Conservation (phyloP, 2,113 vertebrate species). For the Carassius auratus region DNA sequence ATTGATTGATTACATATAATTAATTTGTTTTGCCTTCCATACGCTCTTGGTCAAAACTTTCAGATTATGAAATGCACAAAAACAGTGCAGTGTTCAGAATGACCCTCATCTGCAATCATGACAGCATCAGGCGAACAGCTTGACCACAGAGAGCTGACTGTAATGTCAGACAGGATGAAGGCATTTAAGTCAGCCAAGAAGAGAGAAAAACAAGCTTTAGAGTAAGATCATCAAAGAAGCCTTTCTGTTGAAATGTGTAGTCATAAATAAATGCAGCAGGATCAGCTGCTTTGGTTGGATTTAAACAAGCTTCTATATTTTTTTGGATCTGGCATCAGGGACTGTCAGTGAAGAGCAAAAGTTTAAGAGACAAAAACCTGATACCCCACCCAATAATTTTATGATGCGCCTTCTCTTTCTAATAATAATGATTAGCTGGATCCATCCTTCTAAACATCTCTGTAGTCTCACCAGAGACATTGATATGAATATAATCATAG, state of each 20-base stretch:
- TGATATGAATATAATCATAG: slow-evolving; percentile 81
- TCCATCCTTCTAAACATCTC: slow-evolving; percentile 74
- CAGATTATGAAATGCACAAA: neutral
- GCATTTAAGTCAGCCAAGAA: slow-evolving; percentile 20
- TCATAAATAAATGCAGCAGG: slow-evolving; percentile 65
- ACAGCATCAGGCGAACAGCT: slow-evolving; percentile 10
- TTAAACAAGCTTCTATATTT: slow-evolving; percentile 67
- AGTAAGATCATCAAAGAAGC: slow-evolving; percentile 25
- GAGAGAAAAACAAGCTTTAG: slow-evolving; percentile 13
- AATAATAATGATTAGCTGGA: slow-evolving; percentile 73
- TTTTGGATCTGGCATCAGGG: slow-evolving; percentile 77
- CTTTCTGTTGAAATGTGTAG: slow-evolving; percentile 51
- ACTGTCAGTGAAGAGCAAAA: slow-evolving; percentile 75
- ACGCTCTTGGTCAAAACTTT: neutral
- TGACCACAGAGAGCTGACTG: neutral
- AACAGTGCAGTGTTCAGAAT: neutral
- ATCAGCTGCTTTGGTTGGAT: slow-evolving; percentile 60
- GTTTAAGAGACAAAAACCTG: slow-evolving; percentile 66
- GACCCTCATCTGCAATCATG: neutral
- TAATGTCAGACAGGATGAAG: slow-evolving; percentile 39
- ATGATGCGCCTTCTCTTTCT: slow-evolving; percentile 78
- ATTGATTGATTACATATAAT: no score
- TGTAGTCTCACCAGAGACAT: slow-evolving; percentile 70
- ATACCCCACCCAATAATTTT: slow-evolving; percentile 80
- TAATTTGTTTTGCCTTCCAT: neutral